Conservation (phyloP, 2,113 vertebrate species). For the Dicaeum eximium region DNA sequence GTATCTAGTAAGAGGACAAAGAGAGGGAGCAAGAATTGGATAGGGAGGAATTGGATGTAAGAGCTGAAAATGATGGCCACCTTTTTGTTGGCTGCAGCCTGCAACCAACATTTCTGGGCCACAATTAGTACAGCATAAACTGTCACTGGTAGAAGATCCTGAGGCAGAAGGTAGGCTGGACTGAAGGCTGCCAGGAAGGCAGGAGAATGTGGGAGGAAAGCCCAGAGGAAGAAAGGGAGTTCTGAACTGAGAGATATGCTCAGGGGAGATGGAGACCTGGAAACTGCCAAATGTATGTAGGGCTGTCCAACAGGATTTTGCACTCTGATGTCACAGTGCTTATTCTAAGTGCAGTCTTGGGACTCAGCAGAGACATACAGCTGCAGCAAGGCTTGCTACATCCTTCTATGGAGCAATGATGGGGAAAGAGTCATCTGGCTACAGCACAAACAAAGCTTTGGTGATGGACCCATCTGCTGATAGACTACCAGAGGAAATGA, state of each 20-base stretch:
- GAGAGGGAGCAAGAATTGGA: not conserved
- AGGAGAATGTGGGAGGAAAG: not conserved
- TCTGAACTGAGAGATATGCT: not conserved
- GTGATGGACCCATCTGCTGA: not conserved
- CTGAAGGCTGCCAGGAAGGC: not conserved
- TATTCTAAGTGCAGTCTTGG: not conserved
- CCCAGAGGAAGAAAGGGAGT: not conserved
- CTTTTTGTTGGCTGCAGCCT: not conserved
- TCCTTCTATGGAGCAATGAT: fast-evolving
- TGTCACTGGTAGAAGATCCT: not conserved
- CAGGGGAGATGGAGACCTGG: not conserved
- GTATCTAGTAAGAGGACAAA: not conserved
- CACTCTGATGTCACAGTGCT: not conserved
- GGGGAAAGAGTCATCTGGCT: not conserved
- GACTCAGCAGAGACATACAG: not conserved
- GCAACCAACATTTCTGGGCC: not conserved
- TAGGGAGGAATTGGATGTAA: not conserved
- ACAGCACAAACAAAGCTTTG: not conserved
- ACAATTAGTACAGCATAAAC: not conserved
- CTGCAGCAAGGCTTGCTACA: not conserved
- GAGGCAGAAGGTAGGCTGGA: not conserved
- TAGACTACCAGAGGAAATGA: not conserved
- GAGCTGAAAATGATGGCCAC: not conserved
- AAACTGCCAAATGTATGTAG: not conserved
- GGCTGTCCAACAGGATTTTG: not conserved